Base-by-base conservation (phyloP, 2,797 vertebrate genomes). In the Aphelocoma californica region DNA sequence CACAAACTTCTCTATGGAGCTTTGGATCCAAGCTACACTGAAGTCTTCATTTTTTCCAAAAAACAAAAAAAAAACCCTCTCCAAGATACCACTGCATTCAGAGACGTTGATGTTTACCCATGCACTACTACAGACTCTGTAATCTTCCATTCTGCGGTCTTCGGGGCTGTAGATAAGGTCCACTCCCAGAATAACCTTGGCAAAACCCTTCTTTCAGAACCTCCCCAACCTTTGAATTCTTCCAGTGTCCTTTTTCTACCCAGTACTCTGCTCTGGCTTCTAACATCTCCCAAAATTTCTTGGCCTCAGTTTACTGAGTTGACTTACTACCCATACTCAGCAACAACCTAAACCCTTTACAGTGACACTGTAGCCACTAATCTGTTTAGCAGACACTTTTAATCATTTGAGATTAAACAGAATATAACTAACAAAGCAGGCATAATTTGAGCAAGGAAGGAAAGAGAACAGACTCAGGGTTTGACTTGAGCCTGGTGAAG, bases 381-480 rank as follows among this genome's bases (percentile, higher is more conserved):
- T 91, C 87, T 90, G 44, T 86, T 94, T 88, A 95, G 82, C 50
- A 86, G 88, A 72, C 51, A 70, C 40, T 92, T 86, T 28, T 80
- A 92, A 77, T 84, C 53, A 70, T 91, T 72, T 71, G 36, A 28
- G 64, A 71, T 93, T 85, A 93, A 38, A 21, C 34, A 88, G 61
- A 94, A 79, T 56, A 45, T 45, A 88, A 60, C 44, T 62, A 73
- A 75, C 51, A 82, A 86, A 92, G 58, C 73, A 84, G 20, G 40
- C 16, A 24, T 62, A 74, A 73, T 60, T 85, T 0, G 0, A 86
- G 32, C 28, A 88, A 93, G 58, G 17, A 86, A 88, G 79, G 29
- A 88, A 92, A 88, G 44, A 84, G 50, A 90, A 69, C 17, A 64
- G 58, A 51, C 11, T 15, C 26, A 0, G n/a, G 21, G 12, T 53